Conservation (phyloP, 2,113 vertebrate species). For the Sebastes schlegelii region DNA sequence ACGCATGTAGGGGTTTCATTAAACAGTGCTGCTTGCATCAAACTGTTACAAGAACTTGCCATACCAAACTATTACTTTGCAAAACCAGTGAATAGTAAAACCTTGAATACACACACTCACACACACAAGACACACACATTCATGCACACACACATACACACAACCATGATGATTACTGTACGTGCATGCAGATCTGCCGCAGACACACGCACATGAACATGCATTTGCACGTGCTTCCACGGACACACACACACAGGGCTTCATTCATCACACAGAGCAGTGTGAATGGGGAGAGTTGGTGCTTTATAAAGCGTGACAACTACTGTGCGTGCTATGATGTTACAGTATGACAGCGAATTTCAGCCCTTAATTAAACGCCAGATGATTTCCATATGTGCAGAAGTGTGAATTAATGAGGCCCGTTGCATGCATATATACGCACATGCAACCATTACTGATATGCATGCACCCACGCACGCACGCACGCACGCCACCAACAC, state of each 20-base stretch:
- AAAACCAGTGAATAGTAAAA: background rate
- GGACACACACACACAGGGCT: constrained; percentile 27
- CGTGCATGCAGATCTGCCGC: constrained; percentile 25
- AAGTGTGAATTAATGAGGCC: constrained; percentile 65
- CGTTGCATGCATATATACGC: constrained; percentile 47
- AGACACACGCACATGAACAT: background rate
- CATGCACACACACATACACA: background rate
- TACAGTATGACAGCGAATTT: background rate
- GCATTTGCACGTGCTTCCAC: constrained; percentile 29
- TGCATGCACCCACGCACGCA: constrained; percentile 45
- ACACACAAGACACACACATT: background rate
- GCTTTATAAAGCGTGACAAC: constrained; percentile 14
- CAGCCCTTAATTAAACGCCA: constrained; percentile 23
- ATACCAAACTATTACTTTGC: background rate
- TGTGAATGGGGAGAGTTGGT: constrained; percentile 28
- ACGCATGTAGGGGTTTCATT: background rate
- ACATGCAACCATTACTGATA: constrained; percentile 39
- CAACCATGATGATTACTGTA: background rate
- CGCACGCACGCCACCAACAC: constrained; percentile 18
- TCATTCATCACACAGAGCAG: constrained; percentile 58
- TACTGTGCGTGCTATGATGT: constrained; percentile 1
- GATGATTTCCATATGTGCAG: constrained; percentile 37
- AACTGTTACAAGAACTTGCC: background rate
- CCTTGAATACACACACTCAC: background rate
- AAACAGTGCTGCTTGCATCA: background rate